A percentile compares a stretch with the other conserved stretches of the same genome.
Conservation (phyloP, 2,797 vertebrate species). For the Falco cherrug region DNA sequence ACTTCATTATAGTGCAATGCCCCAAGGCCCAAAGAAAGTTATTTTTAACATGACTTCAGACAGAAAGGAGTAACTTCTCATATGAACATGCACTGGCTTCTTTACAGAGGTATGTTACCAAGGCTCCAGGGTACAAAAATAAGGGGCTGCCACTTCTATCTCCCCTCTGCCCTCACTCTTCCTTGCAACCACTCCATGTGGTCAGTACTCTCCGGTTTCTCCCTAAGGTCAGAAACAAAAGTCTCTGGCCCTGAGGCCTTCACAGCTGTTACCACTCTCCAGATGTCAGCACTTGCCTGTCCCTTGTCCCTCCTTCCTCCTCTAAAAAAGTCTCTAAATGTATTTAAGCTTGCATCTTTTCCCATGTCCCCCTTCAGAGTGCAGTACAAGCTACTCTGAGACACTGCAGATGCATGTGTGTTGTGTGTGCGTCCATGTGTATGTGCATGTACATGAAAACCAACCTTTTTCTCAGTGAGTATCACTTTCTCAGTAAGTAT, state of each 20-base stretch:
- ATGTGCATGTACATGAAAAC: not conserved
- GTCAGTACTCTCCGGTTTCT: slow-evolving; percentile 54
- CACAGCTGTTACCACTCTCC: slow-evolving; percentile 11
- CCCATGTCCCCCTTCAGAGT: not conserved
- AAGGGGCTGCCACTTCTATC: slow-evolving; percentile 7
- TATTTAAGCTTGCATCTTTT: not conserved
- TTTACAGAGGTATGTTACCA: slow-evolving; percentile 37
- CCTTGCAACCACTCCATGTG: slow-evolving; percentile 32
- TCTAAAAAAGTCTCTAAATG: fast-evolving
- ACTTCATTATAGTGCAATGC: slow-evolving; percentile 60
- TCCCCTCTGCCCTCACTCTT: slow-evolving; percentile 57
- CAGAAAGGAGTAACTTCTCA: slow-evolving; percentile 37
- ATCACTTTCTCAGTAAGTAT: not conserved
- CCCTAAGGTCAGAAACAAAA: slow-evolving; percentile 55
- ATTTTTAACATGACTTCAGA: slow-evolving; percentile 62
- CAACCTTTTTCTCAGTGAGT: not conserved
- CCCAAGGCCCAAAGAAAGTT: slow-evolving; percentile 37
- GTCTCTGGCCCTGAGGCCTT: not conserved
- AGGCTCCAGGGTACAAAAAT: slow-evolving; percentile 33
- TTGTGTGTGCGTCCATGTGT: not conserved
- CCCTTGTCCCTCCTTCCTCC: not conserved
- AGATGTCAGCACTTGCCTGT: not conserved
- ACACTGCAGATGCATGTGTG: fast-evolving
- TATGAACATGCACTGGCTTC: not conserved
- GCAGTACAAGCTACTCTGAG: fast-evolving